phyloP scores from a whole-genome alignment of 2,797 vertebrate species.

The Aplochiton taeniatus region DNA sequence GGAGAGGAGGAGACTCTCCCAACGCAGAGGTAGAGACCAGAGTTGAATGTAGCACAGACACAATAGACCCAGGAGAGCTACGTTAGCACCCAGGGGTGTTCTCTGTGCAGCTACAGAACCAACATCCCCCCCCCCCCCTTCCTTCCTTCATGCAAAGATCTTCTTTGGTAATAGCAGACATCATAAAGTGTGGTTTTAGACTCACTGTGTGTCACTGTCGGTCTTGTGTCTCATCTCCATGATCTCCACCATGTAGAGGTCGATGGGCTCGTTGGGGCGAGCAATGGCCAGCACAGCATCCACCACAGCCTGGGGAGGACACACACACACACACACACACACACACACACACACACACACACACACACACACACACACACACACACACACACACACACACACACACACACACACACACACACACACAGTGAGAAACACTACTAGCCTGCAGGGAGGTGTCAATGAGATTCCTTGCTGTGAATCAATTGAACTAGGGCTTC shows the following conservation, averaged over 20 bases:
- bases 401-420: too few relatives aligned
- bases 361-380: too few relatives aligned
- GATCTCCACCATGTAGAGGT: slow-evolving; percentile 97
- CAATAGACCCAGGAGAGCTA: slow-evolving; percentile 76
- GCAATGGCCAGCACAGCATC: slow-evolving; percentile 90
- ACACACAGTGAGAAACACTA: too few relatives aligned
- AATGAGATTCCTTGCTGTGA: too few relatives aligned
- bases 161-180: too few relatives aligned
- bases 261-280: slow-evolving; percentile 87
- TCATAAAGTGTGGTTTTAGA: too few relatives aligned
- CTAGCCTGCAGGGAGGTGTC: too few relatives aligned
- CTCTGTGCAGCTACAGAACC: slow-evolving; percentile 60
- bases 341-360: not conserved
- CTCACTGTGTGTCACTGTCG: slow-evolving; percentile 93
- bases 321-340: not conserved
- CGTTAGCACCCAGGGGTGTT: slow-evolving; percentile 76
- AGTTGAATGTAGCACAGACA: slow-evolving; percentile 74
- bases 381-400: too few relatives aligned
- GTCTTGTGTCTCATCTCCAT: slow-evolving; percentile 99
- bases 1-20: slow-evolving; percentile 70
- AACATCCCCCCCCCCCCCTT: too few relatives aligned
- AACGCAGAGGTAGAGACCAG: slow-evolving; percentile 82
- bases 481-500: too few relatives aligned
- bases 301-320: slow-evolving; percentile 85
- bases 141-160: too few relatives aligned